A percentile compares a stretch with the other conserved stretches of the same genome.
Conservation (phyloP, 2,797 vertebrate genomes). For the Cuniculus paca region DNA sequence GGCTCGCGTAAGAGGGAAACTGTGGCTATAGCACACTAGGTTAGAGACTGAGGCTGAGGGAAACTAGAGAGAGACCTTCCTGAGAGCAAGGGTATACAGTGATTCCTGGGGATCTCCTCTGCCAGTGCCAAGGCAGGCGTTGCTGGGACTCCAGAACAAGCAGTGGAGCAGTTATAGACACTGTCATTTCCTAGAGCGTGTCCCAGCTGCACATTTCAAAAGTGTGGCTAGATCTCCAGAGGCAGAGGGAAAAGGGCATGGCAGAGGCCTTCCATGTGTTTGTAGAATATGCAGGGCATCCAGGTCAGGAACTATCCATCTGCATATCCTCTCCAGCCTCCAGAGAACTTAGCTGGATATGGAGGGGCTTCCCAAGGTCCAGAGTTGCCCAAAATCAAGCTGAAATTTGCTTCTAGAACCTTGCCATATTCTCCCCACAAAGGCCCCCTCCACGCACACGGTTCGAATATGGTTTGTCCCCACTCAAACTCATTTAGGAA, state of each 20-base stretch:
- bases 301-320: background rate
- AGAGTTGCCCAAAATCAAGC: constrained; percentile 15
- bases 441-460: background rate
- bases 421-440: background rate
- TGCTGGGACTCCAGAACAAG: background rate
- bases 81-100: background rate
- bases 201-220: background rate
- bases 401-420: background rate
- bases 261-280: background rate
- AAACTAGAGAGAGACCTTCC: constrained; percentile 1
- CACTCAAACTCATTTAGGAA: background rate
- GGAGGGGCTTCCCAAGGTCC: background rate
- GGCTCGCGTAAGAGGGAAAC: background rate
- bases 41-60: background rate
- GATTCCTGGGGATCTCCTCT: background rate
- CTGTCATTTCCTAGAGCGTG: background rate
- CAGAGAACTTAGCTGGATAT: constrained; percentile 1
- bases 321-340: background rate
- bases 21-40: background rate
- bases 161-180: background rate
- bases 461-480: background rate
- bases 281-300: background rate
- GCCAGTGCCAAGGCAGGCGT: background rate
- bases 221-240: background rate
- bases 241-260: background rate